Evolutionary conservation across 2,888 invertebrate genomes (phyloP).

Genomic region (Leptura quadrifasciata): DNA sequence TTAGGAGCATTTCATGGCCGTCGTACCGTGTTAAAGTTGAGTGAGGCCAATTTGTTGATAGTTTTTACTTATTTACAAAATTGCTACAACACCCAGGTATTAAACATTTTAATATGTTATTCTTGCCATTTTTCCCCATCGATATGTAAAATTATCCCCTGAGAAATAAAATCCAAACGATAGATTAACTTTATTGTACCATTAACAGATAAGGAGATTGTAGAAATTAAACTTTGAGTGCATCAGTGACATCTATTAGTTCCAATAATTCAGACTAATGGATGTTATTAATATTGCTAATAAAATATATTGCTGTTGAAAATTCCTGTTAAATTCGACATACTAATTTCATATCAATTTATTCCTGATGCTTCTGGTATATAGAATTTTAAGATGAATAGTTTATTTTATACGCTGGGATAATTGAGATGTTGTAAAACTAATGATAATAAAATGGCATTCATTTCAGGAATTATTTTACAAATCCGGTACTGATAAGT

Average conservation of each 20-base stretch:
- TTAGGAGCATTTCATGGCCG: too few relatives aligned
- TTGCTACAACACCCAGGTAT: too few relatives aligned
- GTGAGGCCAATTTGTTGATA: too few relatives aligned
- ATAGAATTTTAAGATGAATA: conserved; percentile 20
- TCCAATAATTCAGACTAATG: conserved; percentile 5
- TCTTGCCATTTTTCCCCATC: too few relatives aligned
- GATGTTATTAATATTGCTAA: conserved; percentile 18
- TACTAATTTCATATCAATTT: conserved; percentile 1
- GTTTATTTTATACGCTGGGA: conserved; percentile 3
- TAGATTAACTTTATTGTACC: too few relatives aligned
- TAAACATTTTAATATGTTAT: too few relatives aligned
- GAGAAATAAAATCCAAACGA: too few relatives aligned
- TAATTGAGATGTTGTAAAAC: conserved; percentile 30
- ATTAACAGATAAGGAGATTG: conserved; percentile 25
- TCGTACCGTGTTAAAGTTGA: too few relatives aligned
- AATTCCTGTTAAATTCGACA: conserved; percentile 10
- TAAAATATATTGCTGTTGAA: conserved; percentile 16
- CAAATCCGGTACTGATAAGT: conserved; percentile 20
- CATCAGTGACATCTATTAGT: too few relatives aligned
- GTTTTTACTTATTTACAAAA: too few relatives aligned
- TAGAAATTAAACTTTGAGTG: conserved; percentile 21
- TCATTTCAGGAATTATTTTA: not conserved
- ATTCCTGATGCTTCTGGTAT: conserved; percentile 10
- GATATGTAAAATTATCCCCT: too few relatives aligned
- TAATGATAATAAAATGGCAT: conserved; percentile 6